Evolutionary conservation across 1,140 invertebrate species (phyloP), one percentile per base, ranked within the genome.

Genomic region (Antheraea mylitta): DNA sequence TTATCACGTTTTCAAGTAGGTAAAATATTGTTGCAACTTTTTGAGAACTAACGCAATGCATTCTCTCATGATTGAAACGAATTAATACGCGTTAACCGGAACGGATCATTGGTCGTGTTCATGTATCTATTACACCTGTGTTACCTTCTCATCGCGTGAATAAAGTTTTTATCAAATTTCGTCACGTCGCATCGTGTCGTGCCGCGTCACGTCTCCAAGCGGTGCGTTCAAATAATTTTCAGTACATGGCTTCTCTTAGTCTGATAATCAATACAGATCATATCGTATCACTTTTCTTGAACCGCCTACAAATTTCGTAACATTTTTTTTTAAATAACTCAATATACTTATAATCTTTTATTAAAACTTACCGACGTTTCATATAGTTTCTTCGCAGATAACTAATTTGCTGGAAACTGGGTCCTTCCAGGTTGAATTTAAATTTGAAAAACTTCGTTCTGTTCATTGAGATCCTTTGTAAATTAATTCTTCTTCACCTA

Each of bases 71-170:
- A 9, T 18, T 30, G 36, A 58, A 9, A 30, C 18, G 16, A 36
- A 22, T 61, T 10, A n/a, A 61, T 19, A 0, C 30, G 9, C 18
- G 13, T 18, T 36, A 58, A 66, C 64, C 42, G 64, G 64, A 62
- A 38, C 58, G 58, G 18, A 38, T 37, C 38, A 38, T 59, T 16
- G 65, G 59, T 68, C 70, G 18, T 53, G 18, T 53, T 37, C 37
- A 45, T 64, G 38, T 45, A 60, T 64, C 18, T 58, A 18, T 61
- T 60, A 58, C 13, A 64, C 37, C 48, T 18, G 30, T 42, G 38
- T 72, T 68, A 72, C 68, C 71, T 62, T 37, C 19, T n/a, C 37
- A 64, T 72, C 67, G 37, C 45, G 67, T 60, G 59, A 61, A 30
- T 36, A 36, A 22, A 5, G 5, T 53, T 53, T 53, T 53, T 16